phyloP scores from a whole-genome alignment of 2,888 invertebrate species.

The Subacronicta megacephala region DNA sequence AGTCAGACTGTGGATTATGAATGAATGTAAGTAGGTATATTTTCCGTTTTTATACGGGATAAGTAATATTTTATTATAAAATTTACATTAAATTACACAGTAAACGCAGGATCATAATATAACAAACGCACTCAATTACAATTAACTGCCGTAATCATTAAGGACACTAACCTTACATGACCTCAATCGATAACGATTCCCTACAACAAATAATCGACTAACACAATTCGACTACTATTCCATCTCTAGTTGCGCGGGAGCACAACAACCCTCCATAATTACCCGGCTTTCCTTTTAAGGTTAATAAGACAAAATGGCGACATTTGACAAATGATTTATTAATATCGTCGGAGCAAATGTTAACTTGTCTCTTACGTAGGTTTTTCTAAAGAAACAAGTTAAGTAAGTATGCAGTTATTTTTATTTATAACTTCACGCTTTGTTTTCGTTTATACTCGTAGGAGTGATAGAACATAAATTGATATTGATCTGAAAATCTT shows the following conservation, averaged over 20 bases:
- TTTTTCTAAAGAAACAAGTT: conserved; percentile 24
- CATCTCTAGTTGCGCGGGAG: conserved; percentile 51
- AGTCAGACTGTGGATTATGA: too few species aligned
- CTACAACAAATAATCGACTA: conserved; percentile 13
- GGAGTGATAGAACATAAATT: neutral
- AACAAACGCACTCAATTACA: too few species aligned
- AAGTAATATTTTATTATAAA: too few species aligned
- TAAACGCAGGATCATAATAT: too few species aligned
- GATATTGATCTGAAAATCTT: too few species aligned
- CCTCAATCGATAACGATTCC: neutral
- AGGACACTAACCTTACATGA: too few species aligned
- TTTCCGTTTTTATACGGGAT: too few species aligned
- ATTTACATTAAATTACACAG: too few species aligned
- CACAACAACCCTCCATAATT: conserved; percentile 67
- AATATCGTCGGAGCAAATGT: conserved; percentile 73
- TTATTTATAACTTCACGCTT: conserved; percentile 21
- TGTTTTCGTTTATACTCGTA: too few species aligned
- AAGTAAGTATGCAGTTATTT: conserved; percentile 12
- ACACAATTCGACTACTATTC: conserved; percentile 7
- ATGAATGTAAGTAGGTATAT: too few species aligned
- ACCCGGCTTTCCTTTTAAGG: conserved; percentile 75
- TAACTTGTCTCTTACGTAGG: conserved; percentile 52
- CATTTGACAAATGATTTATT: conserved; percentile 81
- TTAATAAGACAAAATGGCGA: conserved; percentile 82
- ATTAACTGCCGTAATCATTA: too few species aligned